phyloP scores from a whole-genome alignment of 2,888 invertebrate genomes.

The Anorthoa munda region DNA sequence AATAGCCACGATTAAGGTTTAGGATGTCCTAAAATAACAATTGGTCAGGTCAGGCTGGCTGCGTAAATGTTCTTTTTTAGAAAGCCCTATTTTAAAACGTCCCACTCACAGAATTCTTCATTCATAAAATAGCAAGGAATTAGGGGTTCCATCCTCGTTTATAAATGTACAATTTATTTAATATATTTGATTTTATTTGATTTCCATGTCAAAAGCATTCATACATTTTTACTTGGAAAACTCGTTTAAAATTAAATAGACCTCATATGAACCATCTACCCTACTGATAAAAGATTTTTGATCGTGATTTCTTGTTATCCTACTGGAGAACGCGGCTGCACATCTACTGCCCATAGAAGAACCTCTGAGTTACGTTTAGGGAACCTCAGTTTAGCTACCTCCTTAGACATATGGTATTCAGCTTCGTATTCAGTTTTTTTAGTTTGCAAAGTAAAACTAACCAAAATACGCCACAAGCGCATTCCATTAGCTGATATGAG shows the following conservation, averaged over 20 bases:
- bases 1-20: conserved; percentile 1
- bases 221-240: neutral
- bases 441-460: conserved; percentile 21
- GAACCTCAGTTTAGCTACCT: too few species aligned
- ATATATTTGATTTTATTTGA: too few species aligned
- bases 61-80: neutral
- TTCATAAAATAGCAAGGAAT: neutral
- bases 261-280: neutral
- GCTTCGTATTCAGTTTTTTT: too few species aligned
- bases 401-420: too few species aligned
- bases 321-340: neutral
- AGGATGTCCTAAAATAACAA: conserved; percentile 15
- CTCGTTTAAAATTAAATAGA: neutral
- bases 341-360: neutral
- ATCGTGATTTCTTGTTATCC: neutral
- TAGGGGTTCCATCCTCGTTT: neutral
- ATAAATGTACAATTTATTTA: too few species aligned
- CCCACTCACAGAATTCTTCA: neutral
- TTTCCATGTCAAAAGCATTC: too few species aligned
- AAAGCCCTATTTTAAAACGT: neutral
- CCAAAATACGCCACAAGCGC: conserved; percentile 22
- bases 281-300: neutral
- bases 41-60: neutral
- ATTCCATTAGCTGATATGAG: conserved; percentile 42
- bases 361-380: too few species aligned